Evolutionary conservation across 2,888 invertebrate species (phyloP).

Genomic region (Erebia epiphron): DNA sequence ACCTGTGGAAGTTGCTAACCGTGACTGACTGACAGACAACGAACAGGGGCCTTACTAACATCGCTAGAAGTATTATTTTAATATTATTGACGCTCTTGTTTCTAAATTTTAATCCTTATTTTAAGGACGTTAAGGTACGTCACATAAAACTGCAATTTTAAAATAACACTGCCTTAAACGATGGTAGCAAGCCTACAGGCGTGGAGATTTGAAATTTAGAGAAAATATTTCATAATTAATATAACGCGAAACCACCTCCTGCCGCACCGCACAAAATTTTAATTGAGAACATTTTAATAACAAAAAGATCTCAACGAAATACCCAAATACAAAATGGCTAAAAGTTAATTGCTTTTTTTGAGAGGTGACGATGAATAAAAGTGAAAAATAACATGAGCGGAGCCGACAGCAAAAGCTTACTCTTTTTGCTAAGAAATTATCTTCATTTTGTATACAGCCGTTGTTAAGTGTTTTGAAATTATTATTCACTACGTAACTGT

Average conservation of each 20-base stretch:
- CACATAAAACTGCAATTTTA: too few relatives aligned
- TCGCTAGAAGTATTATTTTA: too few relatives aligned
- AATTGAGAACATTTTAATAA: slow-evolving; percentile 7
- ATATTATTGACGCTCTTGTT: too few relatives aligned
- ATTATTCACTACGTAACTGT: background rate
- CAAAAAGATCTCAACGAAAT: background rate
- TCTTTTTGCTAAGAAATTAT: background rate
- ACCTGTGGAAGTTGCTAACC: too few relatives aligned
- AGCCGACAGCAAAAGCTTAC: background rate
- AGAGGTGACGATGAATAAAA: slow-evolving; percentile 1
- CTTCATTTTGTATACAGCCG: background rate
- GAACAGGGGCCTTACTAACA: too few relatives aligned
- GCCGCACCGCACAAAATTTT: background rate
- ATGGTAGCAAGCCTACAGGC: too few relatives aligned
- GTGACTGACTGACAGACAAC: too few relatives aligned
- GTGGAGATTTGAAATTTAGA: too few relatives aligned
- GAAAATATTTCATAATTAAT: too few relatives aligned
- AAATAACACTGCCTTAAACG: too few relatives aligned
- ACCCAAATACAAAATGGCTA: background rate
- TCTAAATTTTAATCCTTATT: too few relatives aligned
- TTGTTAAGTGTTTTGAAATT: background rate
- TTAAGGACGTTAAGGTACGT: too few relatives aligned
- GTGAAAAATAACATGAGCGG: background rate
- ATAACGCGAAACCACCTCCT: background rate
- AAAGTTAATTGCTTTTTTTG: slow-evolving; percentile 9